Percentiles rank a stretch among this genome's conserved stretches.
phyloP scores from a whole-genome alignment of 2,888 invertebrate genomes.

The Cistogaster globosa region DNA sequence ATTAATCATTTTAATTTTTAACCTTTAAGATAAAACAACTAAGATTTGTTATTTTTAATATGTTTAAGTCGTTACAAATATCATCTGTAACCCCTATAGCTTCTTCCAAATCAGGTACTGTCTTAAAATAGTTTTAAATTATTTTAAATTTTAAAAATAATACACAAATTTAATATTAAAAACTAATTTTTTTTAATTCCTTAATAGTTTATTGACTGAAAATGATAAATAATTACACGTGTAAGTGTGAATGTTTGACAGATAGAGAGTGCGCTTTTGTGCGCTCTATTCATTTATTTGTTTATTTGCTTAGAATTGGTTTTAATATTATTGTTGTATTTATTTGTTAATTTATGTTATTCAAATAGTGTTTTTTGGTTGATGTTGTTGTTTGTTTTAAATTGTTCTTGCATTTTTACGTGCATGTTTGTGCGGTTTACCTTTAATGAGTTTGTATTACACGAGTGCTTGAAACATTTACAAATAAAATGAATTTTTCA shows the following conservation, averaged over 20 bases:
- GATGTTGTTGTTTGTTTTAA: neutral
- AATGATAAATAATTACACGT: neutral
- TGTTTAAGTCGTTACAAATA: too few relatives aligned
- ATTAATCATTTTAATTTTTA: too few relatives aligned
- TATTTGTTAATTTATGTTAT: conserved; percentile 68
- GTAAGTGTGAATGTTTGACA: neutral
- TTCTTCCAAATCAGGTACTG: too few relatives aligned
- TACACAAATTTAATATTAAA: too few relatives aligned
- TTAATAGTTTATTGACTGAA: neutral
- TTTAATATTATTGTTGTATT: conserved; percentile 53
- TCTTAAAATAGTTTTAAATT: too few relatives aligned
- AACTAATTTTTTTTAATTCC: too few relatives aligned
- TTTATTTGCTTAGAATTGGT: conserved; percentile 46
- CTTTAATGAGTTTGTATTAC: conserved; percentile 70
- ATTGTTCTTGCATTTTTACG: conserved; percentile 50
- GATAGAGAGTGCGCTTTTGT: neutral
- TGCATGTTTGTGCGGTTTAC: conserved; percentile 65
- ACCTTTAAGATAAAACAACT: too few relatives aligned
- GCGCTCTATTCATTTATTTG: neutral
- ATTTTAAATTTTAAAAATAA: too few relatives aligned
- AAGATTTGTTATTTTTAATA: too few relatives aligned
- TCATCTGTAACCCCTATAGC: too few relatives aligned
- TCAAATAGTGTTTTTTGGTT: conserved; percentile 55
- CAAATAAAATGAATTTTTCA: conserved; percentile 56
- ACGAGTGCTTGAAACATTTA: conserved; percentile 58